These are phyloP conservation scores for Anisognathus igniventris DNA, from an alignment of 2,797 vertebrate species.

Conservation along the genomic window DNA sequence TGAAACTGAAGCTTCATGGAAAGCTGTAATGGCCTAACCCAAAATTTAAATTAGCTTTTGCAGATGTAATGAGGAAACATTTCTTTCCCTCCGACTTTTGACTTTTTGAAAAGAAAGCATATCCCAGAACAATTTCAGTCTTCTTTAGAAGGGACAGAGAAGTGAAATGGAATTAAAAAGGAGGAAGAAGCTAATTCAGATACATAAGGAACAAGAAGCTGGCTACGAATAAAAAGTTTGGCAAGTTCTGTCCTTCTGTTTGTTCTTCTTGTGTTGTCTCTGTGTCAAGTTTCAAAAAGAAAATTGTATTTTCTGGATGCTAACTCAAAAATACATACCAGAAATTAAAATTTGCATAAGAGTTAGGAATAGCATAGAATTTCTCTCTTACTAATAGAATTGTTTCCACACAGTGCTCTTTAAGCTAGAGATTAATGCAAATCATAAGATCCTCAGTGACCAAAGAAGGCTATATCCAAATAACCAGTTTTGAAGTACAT, in stretches of 20 bases:
- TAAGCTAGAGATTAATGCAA: conserved; percentile 49
- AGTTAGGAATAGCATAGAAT: neutral
- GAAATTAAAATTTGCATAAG: conserved; percentile 35
- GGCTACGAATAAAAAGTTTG: neutral
- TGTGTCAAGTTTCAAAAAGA: neutral
- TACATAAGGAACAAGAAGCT: neutral
- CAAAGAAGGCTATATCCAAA: neutral
- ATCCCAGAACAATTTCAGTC: neutral
- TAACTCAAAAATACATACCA: neutral
- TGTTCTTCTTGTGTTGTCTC: conserved; percentile 9
- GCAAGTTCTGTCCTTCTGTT: conserved; percentile 7
- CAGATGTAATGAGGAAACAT: neutral
- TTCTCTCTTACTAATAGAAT: neutral
- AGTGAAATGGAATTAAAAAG: neutral
- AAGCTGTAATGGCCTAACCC: neutral
- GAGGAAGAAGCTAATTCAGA: neutral
- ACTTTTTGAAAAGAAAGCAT: neutral
- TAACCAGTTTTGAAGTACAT: conserved; percentile 20
- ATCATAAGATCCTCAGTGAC: conserved; percentile 6
- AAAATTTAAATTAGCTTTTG: neutral
- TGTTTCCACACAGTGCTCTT: conserved; percentile 1
- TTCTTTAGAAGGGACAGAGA: neutral
- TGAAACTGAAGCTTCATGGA: neutral
- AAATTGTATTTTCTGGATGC: neutral
- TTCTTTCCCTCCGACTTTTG: neutral